phyloP scores from a whole-genome alignment of 2,113 vertebrate genomes.

The Oncorhynchus kisutch region DNA sequence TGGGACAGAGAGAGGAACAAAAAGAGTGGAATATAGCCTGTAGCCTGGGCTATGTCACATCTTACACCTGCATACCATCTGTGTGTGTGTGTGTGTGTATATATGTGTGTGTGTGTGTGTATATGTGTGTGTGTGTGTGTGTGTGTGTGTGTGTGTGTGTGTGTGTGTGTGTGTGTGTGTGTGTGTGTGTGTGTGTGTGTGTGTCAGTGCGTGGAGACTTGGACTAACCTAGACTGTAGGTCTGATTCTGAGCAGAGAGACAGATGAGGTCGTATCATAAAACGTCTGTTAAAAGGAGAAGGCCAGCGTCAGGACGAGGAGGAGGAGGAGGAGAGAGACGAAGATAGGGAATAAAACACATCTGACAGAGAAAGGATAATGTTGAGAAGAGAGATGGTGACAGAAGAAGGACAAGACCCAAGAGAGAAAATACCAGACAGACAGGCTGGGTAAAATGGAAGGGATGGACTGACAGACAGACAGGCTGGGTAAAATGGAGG shows the following conservation, averaged over 20 bases:
- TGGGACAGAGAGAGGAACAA: not conserved
- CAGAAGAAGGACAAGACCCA: not conserved
- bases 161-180: constrained; percentile 18
- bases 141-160: constrained; percentile 4
- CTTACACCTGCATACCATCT: constrained; percentile 55
- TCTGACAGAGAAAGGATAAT: not conserved
- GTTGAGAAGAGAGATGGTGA: too few species aligned
- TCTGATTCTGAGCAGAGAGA: constrained; percentile 8
- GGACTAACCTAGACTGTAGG: not conserved
- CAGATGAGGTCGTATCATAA: constrained; percentile 35
- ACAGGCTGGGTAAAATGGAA: too few species aligned
- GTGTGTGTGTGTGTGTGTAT: constrained; percentile 1
- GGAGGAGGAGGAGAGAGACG: constrained; percentile 19
- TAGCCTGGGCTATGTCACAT: constrained; percentile 43
- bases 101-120: too few species aligned
- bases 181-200: constrained; percentile 8
- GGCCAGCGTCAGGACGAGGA: constrained; percentile 19
- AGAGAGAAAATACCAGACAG: not conserved
- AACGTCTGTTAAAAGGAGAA: constrained; percentile 40
- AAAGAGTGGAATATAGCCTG: constrained; percentile 31
- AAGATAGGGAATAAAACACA: constrained; percentile 2
- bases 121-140: not conserved
- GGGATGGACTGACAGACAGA: too few species aligned
- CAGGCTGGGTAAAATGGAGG: too few species aligned
- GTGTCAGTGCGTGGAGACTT: not conserved